Conservation (phyloP, 1,140 invertebrate genomes). For the Potamilus streckersoni region DNA sequence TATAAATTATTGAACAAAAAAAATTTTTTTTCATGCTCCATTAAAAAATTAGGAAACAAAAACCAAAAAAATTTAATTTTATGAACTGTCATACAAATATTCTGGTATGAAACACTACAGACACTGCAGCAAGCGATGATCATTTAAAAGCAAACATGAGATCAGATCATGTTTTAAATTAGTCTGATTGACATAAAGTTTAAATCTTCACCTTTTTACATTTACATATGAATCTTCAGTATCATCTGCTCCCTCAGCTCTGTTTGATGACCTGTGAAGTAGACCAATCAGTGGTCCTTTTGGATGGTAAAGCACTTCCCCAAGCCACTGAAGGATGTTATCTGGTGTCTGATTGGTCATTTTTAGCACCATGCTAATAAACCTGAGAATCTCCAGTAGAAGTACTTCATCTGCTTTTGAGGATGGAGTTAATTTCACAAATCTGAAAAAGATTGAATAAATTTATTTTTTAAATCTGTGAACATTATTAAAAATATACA, state of each 20-base stretch:
- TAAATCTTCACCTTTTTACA: constrained; percentile 39
- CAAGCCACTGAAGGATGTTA: constrained; percentile 54
- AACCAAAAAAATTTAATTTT: too few relatives aligned
- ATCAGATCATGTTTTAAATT: too few relatives aligned
- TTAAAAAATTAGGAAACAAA: too few relatives aligned
- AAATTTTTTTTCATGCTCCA: too few relatives aligned
- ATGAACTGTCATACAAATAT: too few relatives aligned
- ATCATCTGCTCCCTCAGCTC: constrained; percentile 38
- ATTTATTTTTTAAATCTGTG: not conserved
- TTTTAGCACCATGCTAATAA: constrained; percentile 49
- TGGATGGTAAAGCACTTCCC: constrained; percentile 54
- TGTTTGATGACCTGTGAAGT: constrained; percentile 45
- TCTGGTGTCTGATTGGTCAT: constrained; percentile 38
- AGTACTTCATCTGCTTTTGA: constrained; percentile 57
- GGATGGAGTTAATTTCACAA: constrained; percentile 59
- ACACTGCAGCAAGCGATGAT: too few relatives aligned
- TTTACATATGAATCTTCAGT: constrained; percentile 39
- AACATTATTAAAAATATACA: not conserved
- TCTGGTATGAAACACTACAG: too few relatives aligned
- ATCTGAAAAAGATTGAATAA: constrained; percentile 42
- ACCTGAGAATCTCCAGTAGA: constrained; percentile 54
- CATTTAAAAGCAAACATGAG: too few relatives aligned
- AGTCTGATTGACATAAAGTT: too few relatives aligned
- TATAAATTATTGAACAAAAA: too few relatives aligned
- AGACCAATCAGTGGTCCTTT: constrained; percentile 57